These are phyloP conservation scores for Diphyllodes magnificus DNA, from an alignment of 2,113 vertebrate genomes.

Conservation along the genomic window DNA sequence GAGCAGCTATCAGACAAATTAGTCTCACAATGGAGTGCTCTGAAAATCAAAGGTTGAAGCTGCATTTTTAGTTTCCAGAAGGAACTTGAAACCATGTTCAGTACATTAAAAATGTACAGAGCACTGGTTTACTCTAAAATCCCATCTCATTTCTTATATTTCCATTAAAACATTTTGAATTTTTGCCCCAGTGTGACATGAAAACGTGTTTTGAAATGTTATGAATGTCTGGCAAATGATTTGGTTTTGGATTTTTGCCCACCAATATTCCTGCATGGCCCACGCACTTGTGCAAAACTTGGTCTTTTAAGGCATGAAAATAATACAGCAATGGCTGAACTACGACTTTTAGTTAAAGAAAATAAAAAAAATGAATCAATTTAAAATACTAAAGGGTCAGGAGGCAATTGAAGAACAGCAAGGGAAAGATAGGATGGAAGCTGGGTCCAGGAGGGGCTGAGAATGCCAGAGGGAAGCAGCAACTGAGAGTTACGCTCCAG, in stretches of 20 bases:
- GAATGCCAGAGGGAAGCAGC: neutral
- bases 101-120: neutral
- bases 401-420: neutral
- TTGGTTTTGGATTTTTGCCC: constrained; percentile 2
- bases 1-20: neutral
- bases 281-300: neutral
- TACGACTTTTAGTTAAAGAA: neutral
- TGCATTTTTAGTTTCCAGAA: neutral
- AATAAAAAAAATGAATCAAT: neutral
- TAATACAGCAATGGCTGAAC: neutral
- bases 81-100: neutral
- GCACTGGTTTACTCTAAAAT: neutral
- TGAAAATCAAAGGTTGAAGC: neutral
- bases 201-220: constrained; percentile 33
- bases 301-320: neutral
- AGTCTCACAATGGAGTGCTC: neutral
- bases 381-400: neutral
- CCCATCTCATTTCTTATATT: neutral
- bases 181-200: neutral
- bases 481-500: neutral
- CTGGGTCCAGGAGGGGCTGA: neutral
- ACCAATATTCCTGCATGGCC: neutral
- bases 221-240: constrained; percentile 15
- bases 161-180: neutral
- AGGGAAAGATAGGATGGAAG: neutral